Percentiles rank a stretch among this genome's conserved stretches.
Evolutionary conservation across 2,888 invertebrate genomes (phyloP).

Genomic region (Neoaliturus tenellus): DNA sequence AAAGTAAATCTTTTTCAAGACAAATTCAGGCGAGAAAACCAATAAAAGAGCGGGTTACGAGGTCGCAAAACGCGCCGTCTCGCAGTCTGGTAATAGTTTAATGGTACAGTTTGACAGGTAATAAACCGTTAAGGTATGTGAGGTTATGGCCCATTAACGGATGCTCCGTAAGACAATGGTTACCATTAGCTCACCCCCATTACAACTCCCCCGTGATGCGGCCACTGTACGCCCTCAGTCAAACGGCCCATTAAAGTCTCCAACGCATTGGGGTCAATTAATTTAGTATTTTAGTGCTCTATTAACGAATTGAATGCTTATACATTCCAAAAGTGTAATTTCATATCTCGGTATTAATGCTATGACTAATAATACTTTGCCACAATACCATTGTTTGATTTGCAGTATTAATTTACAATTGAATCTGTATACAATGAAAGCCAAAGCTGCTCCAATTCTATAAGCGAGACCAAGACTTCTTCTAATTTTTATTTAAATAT

Average conservation of each 20-base stretch:
- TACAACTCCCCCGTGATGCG: not conserved
- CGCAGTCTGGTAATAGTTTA: conserved; percentile 22
- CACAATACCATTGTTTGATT: too few relatives aligned
- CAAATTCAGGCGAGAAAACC: conserved; percentile 23
- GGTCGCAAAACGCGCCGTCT: conserved; percentile 18
- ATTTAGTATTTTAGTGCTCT: too few relatives aligned
- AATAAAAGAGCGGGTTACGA: not conserved
- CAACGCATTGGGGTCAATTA: not conserved
- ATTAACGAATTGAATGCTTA: too few relatives aligned
- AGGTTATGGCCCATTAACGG: conserved; percentile 26
- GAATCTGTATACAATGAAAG: too few relatives aligned
- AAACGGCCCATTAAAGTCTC: not conserved
- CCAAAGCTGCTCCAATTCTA: too few relatives aligned
- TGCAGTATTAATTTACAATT: too few relatives aligned
- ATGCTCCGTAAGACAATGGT: conserved; percentile 31
- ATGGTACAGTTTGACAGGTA: conserved; percentile 20
- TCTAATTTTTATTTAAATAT: too few relatives aligned
- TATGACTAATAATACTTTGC: too few relatives aligned
- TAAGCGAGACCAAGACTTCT: too few relatives aligned
- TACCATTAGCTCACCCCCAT: not conserved
- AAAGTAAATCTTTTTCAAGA: conserved; percentile 1
- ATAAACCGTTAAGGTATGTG: conserved; percentile 28
- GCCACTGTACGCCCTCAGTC: not conserved
- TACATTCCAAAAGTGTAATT: too few relatives aligned
- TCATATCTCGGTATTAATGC: too few relatives aligned